Evolutionary conservation across 2,797 vertebrate genomes (phyloP), one percentile per base, ranked within the genome.

Genomic region (Myripristis murdjan): DNA sequence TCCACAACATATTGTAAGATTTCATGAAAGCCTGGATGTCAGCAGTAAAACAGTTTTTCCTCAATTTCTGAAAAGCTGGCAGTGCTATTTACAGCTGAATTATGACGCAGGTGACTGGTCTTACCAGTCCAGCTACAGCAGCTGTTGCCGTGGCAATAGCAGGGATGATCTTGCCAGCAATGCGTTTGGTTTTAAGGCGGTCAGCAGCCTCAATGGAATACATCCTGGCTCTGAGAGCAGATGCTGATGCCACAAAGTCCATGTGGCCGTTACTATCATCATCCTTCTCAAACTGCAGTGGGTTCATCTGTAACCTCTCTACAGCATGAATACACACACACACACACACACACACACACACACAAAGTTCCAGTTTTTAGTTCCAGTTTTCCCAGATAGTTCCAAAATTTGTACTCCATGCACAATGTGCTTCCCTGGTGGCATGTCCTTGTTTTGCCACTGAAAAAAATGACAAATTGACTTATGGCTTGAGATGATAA

Each of bases 91-190:
- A 7, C 10, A 20, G n/a, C 1, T 24, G 5, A 43, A 8, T 1
- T 5, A 26, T 7, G 2, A 54, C 5, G 11, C 18, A 14, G 20
- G 1, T 16, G n/a, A 26, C 33, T 18, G 12, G 14, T 75, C 96
- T 94, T 79, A 99, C 98, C 95, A 99, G 91, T 64, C 98, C 98
- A 52, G 98, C 97, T 11, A 99, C 98, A 2, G 97, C 95, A 41
- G 98, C 98, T 10, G 98, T 99, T 53, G 98, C 96, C 15, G 98
- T 99, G 75, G 98, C 98, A 44, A 99, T 99, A 18, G 98, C 98
- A 6, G 98, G 98, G 84, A 99, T 99, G 81, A 99, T 99, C 91
- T 98, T 99, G 8, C 98, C 98, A 15, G 98, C 98, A 48, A 99
- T 98, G 46, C 97, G 96, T 76, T 99, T 99, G 68, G 97, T 98